Conservation (phyloP, 2,797 vertebrate genomes). For the Pogoniulus pusillus region DNA sequence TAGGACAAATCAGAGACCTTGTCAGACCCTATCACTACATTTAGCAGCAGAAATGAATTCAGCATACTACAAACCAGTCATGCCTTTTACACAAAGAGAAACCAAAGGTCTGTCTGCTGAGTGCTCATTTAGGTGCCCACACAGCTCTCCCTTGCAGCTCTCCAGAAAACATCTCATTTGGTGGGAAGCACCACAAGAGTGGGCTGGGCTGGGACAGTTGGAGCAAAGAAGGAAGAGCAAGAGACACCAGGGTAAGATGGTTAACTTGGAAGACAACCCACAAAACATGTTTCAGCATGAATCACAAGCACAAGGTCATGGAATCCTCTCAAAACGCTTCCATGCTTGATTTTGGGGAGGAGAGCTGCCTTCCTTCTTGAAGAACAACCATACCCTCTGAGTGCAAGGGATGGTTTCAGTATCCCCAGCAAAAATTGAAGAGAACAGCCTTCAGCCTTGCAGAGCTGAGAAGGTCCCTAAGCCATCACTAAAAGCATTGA, state of each 20-base stretch:
- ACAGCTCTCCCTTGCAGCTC: neutral
- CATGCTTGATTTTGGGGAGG: neutral
- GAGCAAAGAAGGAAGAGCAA: neutral
- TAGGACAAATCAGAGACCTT: neutral
- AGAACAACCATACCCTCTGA: neutral
- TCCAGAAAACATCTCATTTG: neutral
- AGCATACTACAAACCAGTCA: neutral
- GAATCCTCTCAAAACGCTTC: neutral
- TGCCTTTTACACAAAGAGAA: neutral
- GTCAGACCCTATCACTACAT: neutral
- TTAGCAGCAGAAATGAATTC: neutral
- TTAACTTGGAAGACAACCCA: neutral
- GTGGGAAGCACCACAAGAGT: neutral
- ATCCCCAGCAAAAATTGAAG: neutral
- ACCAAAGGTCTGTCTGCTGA: neutral
- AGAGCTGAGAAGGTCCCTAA: neutral
- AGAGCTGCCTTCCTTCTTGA: neutral
- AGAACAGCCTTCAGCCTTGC: neutral
- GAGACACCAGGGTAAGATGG: accelerated
- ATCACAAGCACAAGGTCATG: neutral
- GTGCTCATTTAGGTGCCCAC: neutral
- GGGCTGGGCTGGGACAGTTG: accelerated
- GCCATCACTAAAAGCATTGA: neutral
- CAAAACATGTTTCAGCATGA: neutral
- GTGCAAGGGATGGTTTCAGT: neutral